A percentile compares a stretch with the other conserved stretches of the same genome.
These are phyloP conservation scores for Tamias sibiricus DNA, from an alignment of 2,113 vertebrate genomes.

Conservation along the genomic window DNA sequence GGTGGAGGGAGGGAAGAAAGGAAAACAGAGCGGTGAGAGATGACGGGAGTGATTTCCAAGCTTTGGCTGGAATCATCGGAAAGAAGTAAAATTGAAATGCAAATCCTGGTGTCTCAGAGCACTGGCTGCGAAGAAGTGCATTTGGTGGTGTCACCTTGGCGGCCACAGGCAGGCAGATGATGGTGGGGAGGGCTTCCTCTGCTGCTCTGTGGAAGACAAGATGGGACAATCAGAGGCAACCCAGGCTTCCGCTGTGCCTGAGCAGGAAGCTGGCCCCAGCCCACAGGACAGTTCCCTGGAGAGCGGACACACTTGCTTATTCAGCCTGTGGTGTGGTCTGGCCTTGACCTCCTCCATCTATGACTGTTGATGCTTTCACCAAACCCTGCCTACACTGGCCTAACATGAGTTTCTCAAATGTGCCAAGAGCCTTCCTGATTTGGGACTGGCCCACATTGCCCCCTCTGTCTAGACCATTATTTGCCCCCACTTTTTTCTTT, in stretches of 20 bases:
- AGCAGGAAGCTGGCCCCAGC: neutral
- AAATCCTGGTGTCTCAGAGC: constrained; percentile 59
- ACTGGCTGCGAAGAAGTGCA: neutral
- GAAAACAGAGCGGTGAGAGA: constrained; percentile 20
- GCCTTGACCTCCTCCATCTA: neutral
- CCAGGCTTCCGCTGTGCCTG: neutral
- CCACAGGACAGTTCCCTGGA: neutral
- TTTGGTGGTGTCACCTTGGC: constrained; percentile 79
- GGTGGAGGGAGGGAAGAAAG: neutral
- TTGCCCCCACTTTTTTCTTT: neutral
- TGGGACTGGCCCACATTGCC: neutral
- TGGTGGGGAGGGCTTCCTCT: neutral
- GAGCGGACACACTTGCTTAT: accelerated
- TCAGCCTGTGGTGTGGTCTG: neutral
- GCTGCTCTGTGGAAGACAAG: neutral
- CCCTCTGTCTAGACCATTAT: neutral
- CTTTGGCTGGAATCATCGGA: constrained; percentile 44
- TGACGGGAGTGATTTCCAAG: neutral
- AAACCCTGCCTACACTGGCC: neutral
- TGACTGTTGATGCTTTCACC: neutral
- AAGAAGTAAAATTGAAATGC: constrained; percentile 65
- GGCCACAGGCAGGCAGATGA: neutral
- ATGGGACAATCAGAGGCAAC: neutral
- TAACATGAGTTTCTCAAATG: neutral
- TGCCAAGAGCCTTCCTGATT: neutral